Evolutionary conservation across 2,888 invertebrate genomes (phyloP).

Genomic region (Agrochola macilenta): DNA sequence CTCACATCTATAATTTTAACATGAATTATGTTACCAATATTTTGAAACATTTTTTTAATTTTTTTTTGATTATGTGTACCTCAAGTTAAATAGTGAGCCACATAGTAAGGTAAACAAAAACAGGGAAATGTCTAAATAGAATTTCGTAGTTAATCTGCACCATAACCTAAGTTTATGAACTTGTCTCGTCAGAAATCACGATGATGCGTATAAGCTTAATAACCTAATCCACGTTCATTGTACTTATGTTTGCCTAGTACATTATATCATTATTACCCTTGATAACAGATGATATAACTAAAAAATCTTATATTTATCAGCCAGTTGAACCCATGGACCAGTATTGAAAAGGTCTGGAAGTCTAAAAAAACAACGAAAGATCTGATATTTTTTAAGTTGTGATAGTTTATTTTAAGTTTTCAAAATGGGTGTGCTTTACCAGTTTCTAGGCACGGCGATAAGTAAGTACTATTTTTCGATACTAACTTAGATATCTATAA

Average conservation of each 20-base stretch:
- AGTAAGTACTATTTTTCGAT: constrained; percentile 43
- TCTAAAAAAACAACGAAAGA: neutral
- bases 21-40: too few species aligned
- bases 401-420: neutral
- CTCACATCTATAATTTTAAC: too few species aligned
- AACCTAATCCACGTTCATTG: constrained; percentile 39
- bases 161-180: constrained; percentile 22
- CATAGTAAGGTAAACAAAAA: neutral
- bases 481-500: neutral
- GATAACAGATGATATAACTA: constrained; percentile 59
- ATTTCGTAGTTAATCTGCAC: constrained; percentile 23
- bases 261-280: constrained; percentile 19
- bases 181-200: constrained; percentile 33
- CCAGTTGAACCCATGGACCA: constrained; percentile 37
- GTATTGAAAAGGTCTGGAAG: constrained; percentile 5
- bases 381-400: constrained; percentile 9
- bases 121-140: constrained; percentile 13
- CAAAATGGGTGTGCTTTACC: constrained; percentile 54
- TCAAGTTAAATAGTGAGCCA: too few species aligned
- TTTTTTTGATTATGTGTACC: too few species aligned
- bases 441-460: constrained; percentile 49
- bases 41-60: too few species aligned
- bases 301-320: constrained; percentile 20
- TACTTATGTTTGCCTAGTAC: constrained; percentile 54
- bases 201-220: constrained; percentile 8